Conservation (phyloP, 1,140 invertebrate genomes). For the Monomorium pharaonis region DNA sequence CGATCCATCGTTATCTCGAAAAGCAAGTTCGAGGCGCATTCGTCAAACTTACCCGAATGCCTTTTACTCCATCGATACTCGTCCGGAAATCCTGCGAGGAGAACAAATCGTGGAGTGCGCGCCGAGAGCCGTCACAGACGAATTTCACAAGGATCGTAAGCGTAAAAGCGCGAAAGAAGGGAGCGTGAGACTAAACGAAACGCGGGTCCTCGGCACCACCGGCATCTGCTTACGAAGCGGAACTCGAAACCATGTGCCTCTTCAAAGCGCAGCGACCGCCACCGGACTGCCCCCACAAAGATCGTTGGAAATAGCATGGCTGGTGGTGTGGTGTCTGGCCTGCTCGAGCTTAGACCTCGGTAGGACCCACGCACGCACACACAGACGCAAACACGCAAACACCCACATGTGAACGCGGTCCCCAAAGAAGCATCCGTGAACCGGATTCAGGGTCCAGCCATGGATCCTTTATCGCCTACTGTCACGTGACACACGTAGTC, state of each 20-base stretch:
- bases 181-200: background rate
- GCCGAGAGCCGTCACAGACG: background rate
- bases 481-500: conserved; percentile 8
- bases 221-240: conserved; percentile 63
- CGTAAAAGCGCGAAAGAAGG: conserved; percentile 11
- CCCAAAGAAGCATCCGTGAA: conserved; percentile 16
- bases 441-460: conserved; percentile 30
- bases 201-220: background rate
- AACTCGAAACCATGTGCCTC: conserved; percentile 70
- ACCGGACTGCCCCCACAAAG: conserved; percentile 72
- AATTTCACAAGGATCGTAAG: background rate
- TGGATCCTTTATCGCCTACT: conserved; percentile 31
- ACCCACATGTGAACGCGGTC: background rate
- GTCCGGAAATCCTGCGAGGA: background rate
- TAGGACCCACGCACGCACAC: conserved; percentile 35
- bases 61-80: background rate
- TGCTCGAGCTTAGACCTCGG: conserved; percentile 27
- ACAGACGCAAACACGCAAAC: background rate
- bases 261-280: conserved; percentile 59
- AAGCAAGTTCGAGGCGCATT: background rate
- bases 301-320: conserved; percentile 68
- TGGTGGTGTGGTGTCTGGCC: conserved; percentile 44
- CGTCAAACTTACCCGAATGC: conserved; percentile 8
- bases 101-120: background rate
- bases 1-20: background rate